These are phyloP conservation scores for Torymus texanus DNA, from an alignment of 2,888 invertebrate species.

Conservation along the genomic window DNA sequence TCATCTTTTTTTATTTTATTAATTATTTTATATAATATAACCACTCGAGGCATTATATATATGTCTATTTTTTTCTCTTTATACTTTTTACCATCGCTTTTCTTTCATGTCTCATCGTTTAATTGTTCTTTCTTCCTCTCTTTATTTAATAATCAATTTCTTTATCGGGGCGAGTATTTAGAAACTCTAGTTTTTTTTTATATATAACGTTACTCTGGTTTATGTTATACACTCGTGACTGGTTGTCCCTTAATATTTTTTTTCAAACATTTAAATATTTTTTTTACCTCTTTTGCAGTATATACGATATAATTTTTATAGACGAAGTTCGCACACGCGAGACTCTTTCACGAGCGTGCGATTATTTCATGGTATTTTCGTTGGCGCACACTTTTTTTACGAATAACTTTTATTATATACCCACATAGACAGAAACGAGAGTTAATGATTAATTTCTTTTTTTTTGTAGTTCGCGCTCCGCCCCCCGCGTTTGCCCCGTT, in stretches of 20 bases:
- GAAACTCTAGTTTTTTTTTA: conserved; percentile 66
- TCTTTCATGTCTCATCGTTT: conserved; percentile 23
- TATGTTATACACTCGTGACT: conserved; percentile 58
- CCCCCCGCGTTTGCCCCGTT: background rate
- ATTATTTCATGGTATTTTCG: conserved; percentile 1
- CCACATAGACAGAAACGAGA: conserved; percentile 16
- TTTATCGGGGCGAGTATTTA: conserved; percentile 64
- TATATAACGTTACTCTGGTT: conserved; percentile 54
- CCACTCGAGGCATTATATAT: conserved; percentile 60
- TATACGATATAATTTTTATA: conserved; percentile 20
- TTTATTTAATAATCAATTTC: conserved; percentile 43
- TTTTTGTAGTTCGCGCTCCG: background rate
- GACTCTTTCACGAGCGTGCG: background rate
- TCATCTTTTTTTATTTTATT: conserved; percentile 47
- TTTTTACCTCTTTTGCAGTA: conserved; percentile 34
- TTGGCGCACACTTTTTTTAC: conserved; percentile 24
- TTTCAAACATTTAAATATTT: conserved; percentile 61
- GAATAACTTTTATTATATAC: conserved; percentile 1
- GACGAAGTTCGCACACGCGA: conserved; percentile 23
- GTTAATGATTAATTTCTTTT: background rate
- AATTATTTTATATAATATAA: conserved; percentile 66
- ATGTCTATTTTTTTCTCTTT: conserved; percentile 43
- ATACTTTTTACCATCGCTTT: conserved; percentile 37
- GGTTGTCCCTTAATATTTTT: conserved; percentile 58
- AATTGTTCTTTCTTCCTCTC: conserved; percentile 1